A percentile compares a stretch with the other conserved stretches of the same genome.
Conservation (phyloP, 2,888 invertebrate genomes). For the Cheiracanthium punctorium region DNA sequence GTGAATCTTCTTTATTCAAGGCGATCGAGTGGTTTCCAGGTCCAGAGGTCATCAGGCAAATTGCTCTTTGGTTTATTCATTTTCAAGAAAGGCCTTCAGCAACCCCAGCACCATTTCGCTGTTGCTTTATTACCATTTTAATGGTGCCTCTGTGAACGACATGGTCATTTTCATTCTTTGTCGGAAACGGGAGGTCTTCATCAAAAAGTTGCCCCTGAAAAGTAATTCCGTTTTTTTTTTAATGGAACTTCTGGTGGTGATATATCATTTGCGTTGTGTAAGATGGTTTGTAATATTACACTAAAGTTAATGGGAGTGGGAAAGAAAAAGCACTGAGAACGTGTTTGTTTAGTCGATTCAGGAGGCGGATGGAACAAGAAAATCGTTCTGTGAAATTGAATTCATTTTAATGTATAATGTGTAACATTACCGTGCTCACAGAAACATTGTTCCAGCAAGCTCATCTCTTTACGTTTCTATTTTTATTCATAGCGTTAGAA, state of each 20-base stretch:
- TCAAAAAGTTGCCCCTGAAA: constrained; percentile 36
- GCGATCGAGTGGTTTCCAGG: constrained; percentile 12
- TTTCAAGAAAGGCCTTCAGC: constrained; percentile 35
- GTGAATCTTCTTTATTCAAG: constrained; percentile 19
- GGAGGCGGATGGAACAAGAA: no score
- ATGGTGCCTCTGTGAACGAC: neutral
- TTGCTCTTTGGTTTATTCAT: constrained; percentile 34
- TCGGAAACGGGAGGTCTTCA: constrained; percentile 37
- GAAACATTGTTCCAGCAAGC: no score
- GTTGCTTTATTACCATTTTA: constrained; percentile 33
- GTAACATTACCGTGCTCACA: no score
- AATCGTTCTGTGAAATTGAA: no score
- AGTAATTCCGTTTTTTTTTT: neutral
- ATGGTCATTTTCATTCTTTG: constrained; percentile 4
- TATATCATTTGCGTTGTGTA: no score
- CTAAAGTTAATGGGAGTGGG: no score
- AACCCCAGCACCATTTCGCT: constrained; percentile 22
- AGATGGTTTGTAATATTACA: no score
- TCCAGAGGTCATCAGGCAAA: constrained; percentile 15
- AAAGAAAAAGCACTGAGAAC: no score
- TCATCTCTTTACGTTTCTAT: no score
- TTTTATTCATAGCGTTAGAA: no score
- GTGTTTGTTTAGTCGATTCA: no score
- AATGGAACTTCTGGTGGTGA: neutral
- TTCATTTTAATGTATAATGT: no score